phyloP scores from a whole-genome alignment of 1,140 invertebrate genomes.

The Saccostrea echinata region DNA sequence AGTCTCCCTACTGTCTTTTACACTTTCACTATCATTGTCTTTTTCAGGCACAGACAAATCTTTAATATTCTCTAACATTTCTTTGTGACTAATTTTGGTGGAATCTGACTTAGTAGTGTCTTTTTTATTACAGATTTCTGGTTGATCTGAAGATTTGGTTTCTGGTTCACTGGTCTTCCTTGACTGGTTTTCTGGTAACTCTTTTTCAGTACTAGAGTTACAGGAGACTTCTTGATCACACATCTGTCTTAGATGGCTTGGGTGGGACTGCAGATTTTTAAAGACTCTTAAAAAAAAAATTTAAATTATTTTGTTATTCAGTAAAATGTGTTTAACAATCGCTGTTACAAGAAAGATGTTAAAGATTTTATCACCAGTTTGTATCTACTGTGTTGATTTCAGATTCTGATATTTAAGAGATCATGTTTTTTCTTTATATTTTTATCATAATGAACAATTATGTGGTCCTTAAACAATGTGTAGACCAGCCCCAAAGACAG shows the following conservation, averaged over 20 bases:
- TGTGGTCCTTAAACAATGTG: no score
- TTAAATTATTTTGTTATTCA: neutral
- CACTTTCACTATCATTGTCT: neutral
- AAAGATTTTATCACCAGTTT: no score
- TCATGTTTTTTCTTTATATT: no score
- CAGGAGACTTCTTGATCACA: neutral
- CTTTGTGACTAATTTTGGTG: neutral
- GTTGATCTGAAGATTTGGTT: neutral
- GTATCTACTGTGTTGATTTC: no score
- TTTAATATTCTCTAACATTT: neutral
- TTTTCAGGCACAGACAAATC: neutral
- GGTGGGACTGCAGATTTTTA: constrained; percentile 3
- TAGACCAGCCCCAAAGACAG: no score
- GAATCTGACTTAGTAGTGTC: neutral
- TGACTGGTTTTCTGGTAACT: neutral
- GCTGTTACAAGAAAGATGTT: no score
- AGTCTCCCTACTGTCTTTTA: neutral
- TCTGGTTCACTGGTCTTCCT: neutral
- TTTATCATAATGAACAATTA: no score
- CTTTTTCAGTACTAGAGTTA: neutral
- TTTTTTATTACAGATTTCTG: neutral
- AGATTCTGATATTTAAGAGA: no score
- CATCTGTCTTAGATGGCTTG: neutral
- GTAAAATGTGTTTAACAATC: neutral
- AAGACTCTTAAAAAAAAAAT: neutral